Conservation (phyloP, 1,140 invertebrate species). For the Drosophila pseudoobscura region DNA sequence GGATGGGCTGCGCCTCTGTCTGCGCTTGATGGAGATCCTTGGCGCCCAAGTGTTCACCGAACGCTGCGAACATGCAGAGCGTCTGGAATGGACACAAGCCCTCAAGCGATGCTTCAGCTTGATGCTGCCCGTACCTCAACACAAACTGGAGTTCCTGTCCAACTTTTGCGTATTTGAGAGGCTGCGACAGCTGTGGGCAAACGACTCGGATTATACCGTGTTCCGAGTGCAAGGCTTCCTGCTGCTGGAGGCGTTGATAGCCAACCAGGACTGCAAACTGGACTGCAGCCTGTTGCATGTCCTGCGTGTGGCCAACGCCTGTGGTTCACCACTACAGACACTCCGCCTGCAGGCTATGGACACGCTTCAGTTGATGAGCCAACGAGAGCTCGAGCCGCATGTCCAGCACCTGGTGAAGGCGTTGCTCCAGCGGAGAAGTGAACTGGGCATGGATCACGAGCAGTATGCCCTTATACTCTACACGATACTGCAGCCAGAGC, state of each 20-base stretch:
- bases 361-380: constrained; percentile 40
- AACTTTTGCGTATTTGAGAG: constrained; percentile 83
- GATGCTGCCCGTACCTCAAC: constrained; percentile 80
- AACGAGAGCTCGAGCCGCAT: constrained; percentile 24
- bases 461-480: constrained; percentile 85
- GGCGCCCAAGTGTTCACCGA: constrained; percentile 29
- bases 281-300: constrained; percentile 47
- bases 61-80: not conserved
- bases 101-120: constrained; percentile 73
- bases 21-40: constrained; percentile 47
- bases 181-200: constrained; percentile 28
- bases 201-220: constrained; percentile 36
- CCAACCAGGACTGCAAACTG: constrained; percentile 6
- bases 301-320: constrained; percentile 59
- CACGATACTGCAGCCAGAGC: constrained; percentile 68
- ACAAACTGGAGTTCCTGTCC: constrained; percentile 84
- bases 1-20: constrained; percentile 50
- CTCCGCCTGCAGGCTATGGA: constrained; percentile 82
- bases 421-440: constrained; percentile 83
- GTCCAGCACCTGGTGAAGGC: constrained; percentile 40
- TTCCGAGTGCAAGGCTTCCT: constrained; percentile 61
- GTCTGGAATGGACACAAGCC: constrained; percentile 55
- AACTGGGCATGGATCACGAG: constrained; percentile 87
- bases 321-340: constrained; percentile 39
- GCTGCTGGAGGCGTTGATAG: constrained; percentile 57